phyloP scores from a whole-genome alignment of 2,113 vertebrate species.

The Jacana jacana region DNA sequence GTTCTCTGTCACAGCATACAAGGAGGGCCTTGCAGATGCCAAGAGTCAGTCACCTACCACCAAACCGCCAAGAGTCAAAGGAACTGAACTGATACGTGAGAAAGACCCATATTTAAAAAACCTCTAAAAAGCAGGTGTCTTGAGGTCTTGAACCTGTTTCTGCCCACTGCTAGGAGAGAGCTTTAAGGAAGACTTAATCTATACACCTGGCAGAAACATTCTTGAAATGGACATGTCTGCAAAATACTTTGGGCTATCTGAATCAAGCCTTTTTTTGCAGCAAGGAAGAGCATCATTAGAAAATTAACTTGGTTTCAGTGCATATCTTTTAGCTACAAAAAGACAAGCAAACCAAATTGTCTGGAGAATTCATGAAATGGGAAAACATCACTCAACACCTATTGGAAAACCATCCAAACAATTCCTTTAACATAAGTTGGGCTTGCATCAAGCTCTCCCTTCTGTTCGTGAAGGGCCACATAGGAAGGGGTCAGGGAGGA shows the following conservation, averaged over 20 bases:
- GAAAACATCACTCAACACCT: neutral
- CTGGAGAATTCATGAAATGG: neutral
- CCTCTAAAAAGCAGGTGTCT: neutral
- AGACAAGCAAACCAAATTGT: neutral
- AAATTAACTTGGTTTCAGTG: neutral
- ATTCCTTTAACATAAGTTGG: neutral
- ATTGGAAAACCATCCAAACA: neutral
- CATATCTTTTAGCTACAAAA: neutral
- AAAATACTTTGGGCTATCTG: neutral
- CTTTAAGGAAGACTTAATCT: neutral
- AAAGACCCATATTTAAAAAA: neutral
- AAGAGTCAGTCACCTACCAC: neutral
- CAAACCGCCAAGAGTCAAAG: neutral
- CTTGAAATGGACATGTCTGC: neutral
- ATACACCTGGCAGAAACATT: neutral
- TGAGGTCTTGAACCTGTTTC: neutral
- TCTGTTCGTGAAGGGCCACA: neutral
- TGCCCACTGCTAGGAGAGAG: neutral
- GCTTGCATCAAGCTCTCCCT: neutral
- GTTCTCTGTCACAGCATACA: neutral
- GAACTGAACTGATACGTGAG: neutral
- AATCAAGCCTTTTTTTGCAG: neutral
- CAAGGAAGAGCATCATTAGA: neutral
- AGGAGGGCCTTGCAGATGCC: neutral
- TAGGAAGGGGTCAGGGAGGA: neutral